These are phyloP conservation scores for Sesamia nonagrioides DNA, from an alignment of 1,140 invertebrate genomes.

Conservation along the genomic window DNA sequence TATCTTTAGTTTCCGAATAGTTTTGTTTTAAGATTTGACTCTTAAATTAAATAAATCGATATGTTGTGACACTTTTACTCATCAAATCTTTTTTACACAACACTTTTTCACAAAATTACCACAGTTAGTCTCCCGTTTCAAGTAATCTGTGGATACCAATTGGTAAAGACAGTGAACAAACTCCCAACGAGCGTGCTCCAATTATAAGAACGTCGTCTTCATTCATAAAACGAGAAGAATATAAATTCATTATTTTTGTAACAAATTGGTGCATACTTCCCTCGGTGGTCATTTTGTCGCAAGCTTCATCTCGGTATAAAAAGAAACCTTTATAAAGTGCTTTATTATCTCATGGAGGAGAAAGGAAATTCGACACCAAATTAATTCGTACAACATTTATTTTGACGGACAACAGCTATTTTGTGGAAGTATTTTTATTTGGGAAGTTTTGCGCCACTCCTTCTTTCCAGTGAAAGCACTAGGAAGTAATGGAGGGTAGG, in stretches of 20 bases:
- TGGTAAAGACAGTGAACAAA: not conserved
- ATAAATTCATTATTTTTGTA: conserved; percentile 18
- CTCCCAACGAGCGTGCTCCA: conserved; percentile 1
- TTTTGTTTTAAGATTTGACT: no score
- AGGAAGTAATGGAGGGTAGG: no score
- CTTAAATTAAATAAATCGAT: no score
- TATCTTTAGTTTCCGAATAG: no score
- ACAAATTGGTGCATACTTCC: not conserved
- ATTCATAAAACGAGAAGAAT: not conserved
- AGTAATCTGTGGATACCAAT: not conserved
- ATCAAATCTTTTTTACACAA: no score
- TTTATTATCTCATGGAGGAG: not conserved
- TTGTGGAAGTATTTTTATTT: not conserved
- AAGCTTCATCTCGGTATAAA: not conserved
- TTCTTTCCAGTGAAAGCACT: no score
- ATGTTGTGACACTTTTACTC: no score
- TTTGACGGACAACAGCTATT: no score
- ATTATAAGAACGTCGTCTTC: not conserved
- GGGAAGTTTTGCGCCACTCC: no score
- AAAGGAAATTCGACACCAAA: not conserved
- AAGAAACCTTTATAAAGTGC: not conserved
- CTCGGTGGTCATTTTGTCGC: not conserved
- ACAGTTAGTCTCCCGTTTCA: not conserved
- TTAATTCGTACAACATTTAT: not conserved
- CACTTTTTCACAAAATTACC: no score